Evolutionary conservation across 2,797 vertebrate genomes (phyloP).

Genomic region (Scomberomorus guttatus): DNA sequence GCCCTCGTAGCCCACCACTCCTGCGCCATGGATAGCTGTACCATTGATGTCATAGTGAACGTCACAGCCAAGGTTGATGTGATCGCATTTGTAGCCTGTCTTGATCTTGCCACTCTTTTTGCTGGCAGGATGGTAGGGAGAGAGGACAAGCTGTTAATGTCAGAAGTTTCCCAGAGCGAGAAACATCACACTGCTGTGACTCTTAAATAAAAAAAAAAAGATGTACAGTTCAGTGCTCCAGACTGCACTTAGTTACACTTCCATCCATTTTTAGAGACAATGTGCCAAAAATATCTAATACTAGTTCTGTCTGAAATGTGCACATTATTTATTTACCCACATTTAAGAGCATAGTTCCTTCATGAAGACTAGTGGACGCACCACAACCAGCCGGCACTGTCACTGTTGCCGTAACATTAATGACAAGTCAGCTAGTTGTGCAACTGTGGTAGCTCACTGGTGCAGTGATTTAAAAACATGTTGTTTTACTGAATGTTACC

Average conservation of each 20-base stretch:
- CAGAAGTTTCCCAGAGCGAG: not conserved
- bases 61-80: constrained; percentile 95
- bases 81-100: constrained; percentile 93
- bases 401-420: not conserved
- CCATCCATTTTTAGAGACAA: not conserved
- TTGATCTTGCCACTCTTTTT: constrained; percentile 98
- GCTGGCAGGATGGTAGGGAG: constrained; percentile 72
- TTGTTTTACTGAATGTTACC: not conserved
- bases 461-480: not conserved
- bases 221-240: not conserved
- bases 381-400: too few species aligned
- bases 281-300: not conserved
- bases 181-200: not conserved
- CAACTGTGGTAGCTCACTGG: not conserved
- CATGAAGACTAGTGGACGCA: not conserved
- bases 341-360: not conserved
- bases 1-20: constrained; percentile 94
- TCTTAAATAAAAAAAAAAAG: not conserved
- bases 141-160: constrained; percentile 3
- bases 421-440: not conserved
- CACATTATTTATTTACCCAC: not conserved
- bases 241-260: not conserved
- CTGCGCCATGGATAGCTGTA: constrained; percentile 91
- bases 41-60: constrained; percentile 97
- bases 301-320: not conserved